phyloP scores from a whole-genome alignment of 2,888 invertebrate genomes.

The Phalera bucephala region DNA sequence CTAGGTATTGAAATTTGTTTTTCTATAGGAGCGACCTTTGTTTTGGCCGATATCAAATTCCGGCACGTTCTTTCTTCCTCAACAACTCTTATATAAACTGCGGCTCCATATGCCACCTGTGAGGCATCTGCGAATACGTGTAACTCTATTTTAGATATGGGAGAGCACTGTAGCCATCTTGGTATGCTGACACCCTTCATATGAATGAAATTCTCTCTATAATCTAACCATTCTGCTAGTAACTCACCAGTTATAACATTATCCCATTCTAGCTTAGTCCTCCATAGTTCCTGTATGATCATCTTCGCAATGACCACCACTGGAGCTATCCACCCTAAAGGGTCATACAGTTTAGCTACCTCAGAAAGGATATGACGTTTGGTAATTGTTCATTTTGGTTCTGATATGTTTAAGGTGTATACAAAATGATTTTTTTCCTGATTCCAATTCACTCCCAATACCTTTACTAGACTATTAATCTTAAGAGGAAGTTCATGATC shows the following conservation, averaged over 20 bases:
- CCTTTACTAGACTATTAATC: background rate
- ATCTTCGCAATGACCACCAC: background rate
- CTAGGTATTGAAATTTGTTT: conserved; percentile 3
- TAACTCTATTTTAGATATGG: background rate
- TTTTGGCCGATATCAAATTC: conserved; percentile 3
- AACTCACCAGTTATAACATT: background rate
- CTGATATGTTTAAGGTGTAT: background rate
- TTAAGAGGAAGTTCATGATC: background rate
- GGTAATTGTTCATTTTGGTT: background rate
- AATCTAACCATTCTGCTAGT: background rate
- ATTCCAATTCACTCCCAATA: background rate
- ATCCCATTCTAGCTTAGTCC: background rate
- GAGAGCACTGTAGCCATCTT: background rate
- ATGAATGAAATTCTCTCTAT: background rate
- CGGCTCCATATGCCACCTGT: conserved; percentile 3
- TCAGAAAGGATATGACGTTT: background rate
- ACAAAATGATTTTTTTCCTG: background rate
- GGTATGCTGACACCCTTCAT: background rate
- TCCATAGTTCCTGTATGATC: background rate
- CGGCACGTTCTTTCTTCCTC: background rate
- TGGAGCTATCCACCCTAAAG: background rate
- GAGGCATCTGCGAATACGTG: conserved; percentile 7
- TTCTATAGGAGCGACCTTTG: conserved; percentile 4
- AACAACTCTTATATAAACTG: conserved; percentile 1
- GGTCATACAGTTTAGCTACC: background rate